A percentile compares a stretch with the other conserved stretches of the same genome.
Evolutionary conservation across 2,888 invertebrate genomes (phyloP).

Genomic region (Acanthosepion lycidas): DNA sequence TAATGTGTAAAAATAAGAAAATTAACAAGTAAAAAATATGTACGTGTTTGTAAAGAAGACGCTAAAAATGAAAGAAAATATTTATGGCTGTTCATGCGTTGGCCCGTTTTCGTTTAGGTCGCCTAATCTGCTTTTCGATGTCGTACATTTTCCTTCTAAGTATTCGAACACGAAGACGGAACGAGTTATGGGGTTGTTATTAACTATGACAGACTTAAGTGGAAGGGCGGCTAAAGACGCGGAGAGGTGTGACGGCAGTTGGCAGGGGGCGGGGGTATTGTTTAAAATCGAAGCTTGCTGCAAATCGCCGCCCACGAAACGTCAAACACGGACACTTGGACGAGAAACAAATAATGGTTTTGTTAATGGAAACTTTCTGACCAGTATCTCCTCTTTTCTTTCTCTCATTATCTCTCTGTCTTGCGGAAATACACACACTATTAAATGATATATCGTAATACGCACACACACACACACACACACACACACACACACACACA

Average conservation of each 20-base stretch:
- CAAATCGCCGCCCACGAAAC: slow-evolving; percentile 33
- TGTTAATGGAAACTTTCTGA: slow-evolving; percentile 1
- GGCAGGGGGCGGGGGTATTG: background rate
- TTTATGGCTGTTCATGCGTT: too few species aligned
- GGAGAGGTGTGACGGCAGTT: background rate
- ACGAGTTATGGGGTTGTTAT: background rate
- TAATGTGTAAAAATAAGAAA: too few species aligned
- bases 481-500: background rate
- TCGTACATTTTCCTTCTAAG: background rate
- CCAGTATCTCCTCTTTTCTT: background rate
- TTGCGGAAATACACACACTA: too few species aligned
- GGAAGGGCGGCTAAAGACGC: background rate
- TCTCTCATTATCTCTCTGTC: background rate
- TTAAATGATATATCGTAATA: background rate
- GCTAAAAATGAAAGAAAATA: too few species aligned
- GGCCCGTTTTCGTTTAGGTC: background rate
- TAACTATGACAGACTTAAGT: slow-evolving; percentile 4
- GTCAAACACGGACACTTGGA: background rate
- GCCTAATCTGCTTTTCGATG: background rate
- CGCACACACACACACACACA: background rate
- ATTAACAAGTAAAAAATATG: too few species aligned
- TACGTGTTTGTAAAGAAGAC: too few species aligned
- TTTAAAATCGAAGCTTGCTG: background rate
- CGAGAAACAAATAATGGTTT: background rate
- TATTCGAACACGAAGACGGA: background rate